A percentile compares a stretch with the other conserved stretches of the same genome.
phyloP scores from a whole-genome alignment of 2,113 vertebrate species.

The Montifringilla adamsi region DNA sequence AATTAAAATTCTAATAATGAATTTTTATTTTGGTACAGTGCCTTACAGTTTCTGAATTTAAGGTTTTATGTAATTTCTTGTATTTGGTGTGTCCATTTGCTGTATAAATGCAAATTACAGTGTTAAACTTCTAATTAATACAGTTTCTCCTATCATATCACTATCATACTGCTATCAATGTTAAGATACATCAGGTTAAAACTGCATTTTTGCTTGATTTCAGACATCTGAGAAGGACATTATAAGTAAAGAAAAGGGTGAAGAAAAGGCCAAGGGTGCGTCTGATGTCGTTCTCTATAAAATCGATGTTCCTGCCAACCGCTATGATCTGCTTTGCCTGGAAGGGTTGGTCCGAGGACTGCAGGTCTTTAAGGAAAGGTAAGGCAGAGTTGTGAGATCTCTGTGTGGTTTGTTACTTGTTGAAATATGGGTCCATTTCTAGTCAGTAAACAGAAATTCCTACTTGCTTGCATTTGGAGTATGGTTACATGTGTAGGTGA shows the following conservation, averaged over 20 bases:
- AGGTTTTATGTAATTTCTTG: background rate
- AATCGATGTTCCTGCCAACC: constrained; percentile 96
- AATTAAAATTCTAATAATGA: background rate
- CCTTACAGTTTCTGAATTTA: background rate
- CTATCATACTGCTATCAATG: background rate
- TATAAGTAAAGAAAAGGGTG: constrained; percentile 91
- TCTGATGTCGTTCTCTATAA: constrained; percentile 93
- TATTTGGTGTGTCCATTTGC: background rate
- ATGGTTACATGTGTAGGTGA: background rate
- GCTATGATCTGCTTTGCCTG: constrained; percentile 94
- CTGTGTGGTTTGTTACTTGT: background rate
- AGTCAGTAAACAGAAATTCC: background rate
- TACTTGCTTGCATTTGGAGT: background rate
- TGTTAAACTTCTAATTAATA: background rate
- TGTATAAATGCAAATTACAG: background rate
- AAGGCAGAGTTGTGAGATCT: background rate
- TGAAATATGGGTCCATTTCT: background rate
- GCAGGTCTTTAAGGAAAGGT: constrained; percentile 96
- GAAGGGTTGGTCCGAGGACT: constrained; percentile 93
- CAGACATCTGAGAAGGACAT: constrained; percentile 96
- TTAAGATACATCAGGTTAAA: background rate
- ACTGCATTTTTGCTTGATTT: background rate
- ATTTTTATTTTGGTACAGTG: background rate
- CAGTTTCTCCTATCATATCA: background rate
- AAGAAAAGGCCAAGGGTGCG: constrained; percentile 85